Conservation (phyloP, 2,888 invertebrate genomes). For the Acanthosoma haemorrhoidale region DNA sequence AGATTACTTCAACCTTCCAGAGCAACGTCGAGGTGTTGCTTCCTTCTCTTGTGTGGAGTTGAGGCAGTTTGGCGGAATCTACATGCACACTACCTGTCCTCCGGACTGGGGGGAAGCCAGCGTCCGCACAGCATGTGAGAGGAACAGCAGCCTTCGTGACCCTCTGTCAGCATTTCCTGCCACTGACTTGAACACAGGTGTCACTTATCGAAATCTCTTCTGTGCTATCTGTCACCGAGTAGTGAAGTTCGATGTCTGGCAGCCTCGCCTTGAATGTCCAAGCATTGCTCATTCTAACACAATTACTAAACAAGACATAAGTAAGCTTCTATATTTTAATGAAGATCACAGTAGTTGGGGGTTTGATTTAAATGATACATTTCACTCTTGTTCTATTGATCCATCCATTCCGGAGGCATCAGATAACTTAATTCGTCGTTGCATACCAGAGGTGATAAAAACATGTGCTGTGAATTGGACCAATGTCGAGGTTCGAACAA, state of each 20-base stretch:
- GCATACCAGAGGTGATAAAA: constrained; percentile 44
- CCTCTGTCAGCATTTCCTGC: constrained; percentile 33
- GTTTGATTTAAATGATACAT: constrained; percentile 43
- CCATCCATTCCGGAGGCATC: constrained; percentile 46
- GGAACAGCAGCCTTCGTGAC: constrained; percentile 36
- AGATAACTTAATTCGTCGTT: constrained; percentile 46
- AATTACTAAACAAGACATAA: constrained; percentile 34
- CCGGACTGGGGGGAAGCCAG: constrained; percentile 44
- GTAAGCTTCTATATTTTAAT: constrained; percentile 38
- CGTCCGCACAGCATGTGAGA: constrained; percentile 42
- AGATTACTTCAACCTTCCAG: constrained; percentile 41
- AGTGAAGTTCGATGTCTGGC: constrained; percentile 45
- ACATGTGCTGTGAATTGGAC: constrained; percentile 47
- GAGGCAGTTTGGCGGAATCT: constrained; percentile 47
- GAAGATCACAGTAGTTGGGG: constrained; percentile 45
- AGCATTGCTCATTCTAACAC: constrained; percentile 39
- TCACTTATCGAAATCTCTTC: constrained; percentile 46
- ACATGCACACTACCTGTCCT: constrained; percentile 48
- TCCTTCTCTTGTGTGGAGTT: constrained; percentile 46
- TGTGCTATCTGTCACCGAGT: constrained; percentile 49
- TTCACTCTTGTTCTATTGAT: constrained; percentile 46
- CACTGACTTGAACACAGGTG: constrained; percentile 43
- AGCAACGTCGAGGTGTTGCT: constrained; percentile 43
- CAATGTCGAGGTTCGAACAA: constrained; percentile 44
- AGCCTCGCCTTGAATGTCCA: constrained; percentile 46